Evolutionary conservation across 2,797 vertebrate genomes (phyloP).

Genomic region (Babyrousa celebensis): DNA sequence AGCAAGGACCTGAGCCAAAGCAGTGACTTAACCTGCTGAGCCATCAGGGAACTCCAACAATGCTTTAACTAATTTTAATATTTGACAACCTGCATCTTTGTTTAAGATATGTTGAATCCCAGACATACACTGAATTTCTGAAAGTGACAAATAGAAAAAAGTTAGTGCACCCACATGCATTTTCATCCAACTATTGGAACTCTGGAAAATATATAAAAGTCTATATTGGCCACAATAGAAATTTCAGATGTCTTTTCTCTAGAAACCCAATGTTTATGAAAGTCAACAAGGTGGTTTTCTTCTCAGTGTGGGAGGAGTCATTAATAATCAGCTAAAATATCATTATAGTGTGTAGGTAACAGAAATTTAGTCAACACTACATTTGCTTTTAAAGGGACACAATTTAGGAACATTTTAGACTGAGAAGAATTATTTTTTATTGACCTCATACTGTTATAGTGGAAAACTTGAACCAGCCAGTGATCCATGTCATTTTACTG

Average conservation of each 20-base stretch:
- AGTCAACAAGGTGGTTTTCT: not conserved
- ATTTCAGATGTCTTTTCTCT: not conserved
- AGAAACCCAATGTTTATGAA: not conserved
- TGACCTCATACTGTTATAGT: slow-evolving; percentile 62
- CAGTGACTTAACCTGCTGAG: too few species aligned
- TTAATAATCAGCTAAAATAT: slow-evolving; percentile 31
- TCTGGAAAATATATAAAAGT: not conserved
- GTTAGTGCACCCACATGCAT: not conserved
- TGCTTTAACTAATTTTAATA: not conserved
- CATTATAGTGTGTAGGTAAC: not conserved
- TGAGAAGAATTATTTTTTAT: slow-evolving; percentile 68
- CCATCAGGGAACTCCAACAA: not conserved
- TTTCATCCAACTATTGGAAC: not conserved
- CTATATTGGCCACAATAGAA: not conserved
- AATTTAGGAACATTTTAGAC: slow-evolving; percentile 28
- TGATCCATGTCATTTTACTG: slow-evolving; percentile 75
- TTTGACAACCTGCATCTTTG: not conserved
- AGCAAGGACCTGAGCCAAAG: too few species aligned
- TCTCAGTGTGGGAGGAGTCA: not conserved
- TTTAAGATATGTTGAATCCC: not conserved
- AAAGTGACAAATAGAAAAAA: slow-evolving; percentile 15
- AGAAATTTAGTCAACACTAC: slow-evolving; percentile 10
- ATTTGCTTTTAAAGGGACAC: slow-evolving; percentile 2
- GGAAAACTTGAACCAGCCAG: slow-evolving; percentile 73
- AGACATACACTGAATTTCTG: not conserved